Base-by-base conservation (phyloP, 2,113 vertebrate species). In the Albula glossodonta region DNA sequence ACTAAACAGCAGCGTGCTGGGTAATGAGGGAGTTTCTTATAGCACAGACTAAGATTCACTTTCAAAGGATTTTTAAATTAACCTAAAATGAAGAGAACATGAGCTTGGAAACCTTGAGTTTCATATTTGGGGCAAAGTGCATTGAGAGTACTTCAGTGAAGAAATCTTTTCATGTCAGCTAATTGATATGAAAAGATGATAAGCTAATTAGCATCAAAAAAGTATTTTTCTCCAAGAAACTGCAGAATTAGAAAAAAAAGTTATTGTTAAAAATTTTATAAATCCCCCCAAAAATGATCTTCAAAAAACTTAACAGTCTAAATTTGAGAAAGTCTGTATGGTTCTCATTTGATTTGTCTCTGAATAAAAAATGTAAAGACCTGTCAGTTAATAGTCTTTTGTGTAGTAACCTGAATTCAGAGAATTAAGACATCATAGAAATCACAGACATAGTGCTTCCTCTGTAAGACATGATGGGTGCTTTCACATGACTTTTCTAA, bases 151-250 rank as follows among this genome's bases (percentile, higher is more conserved):
- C 70, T 74, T 74, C n/a, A 31, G 70, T 31, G n/a, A 31, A 74
- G n/a, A 74, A 74, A 31, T 31, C 4, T 74, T 74, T 31, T 25
- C 22, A 74, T 74, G 70, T 22, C n/a, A 0, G n/a, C 70, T 74
- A 74, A 74, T 74, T 74, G 70, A 74, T 74, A 74, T 74, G 4
- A 74, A 74, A 74, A 74, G 70, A 74, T 74, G 70, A 74, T 74
- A 70, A 70, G 70, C 22, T 74, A 74, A 74, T 74, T 74, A 74
- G 70, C 70, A 74, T 74, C 2, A 74, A 74, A 74, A 10, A 74
- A 70, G n/a, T 31, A 31, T 74, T 31, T 74, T 74, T 11, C 70
- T 74, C n/a, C 31, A n/a, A 74, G 22, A 74, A 74, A 22, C 31
- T 74, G 70, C 9, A 74, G 17, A 74, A 22, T 31, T 7, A 74